Conservation (phyloP, 2,888 invertebrate genomes). For the Homarus gammarus region DNA sequence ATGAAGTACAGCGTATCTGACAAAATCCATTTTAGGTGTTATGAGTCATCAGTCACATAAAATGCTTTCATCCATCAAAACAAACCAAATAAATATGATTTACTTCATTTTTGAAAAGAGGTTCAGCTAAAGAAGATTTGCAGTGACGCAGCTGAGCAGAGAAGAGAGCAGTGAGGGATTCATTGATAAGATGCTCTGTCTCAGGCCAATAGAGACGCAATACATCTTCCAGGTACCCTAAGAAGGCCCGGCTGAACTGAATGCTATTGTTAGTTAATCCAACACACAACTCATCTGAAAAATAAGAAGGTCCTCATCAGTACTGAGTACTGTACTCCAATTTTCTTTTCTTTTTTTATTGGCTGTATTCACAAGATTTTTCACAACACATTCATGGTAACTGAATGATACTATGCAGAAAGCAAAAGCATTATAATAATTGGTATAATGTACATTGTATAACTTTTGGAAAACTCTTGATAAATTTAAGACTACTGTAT, state of each 20-base stretch:
- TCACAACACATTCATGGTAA: background rate
- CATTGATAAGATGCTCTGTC: conserved; percentile 86
- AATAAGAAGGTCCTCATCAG: conserved; percentile 66
- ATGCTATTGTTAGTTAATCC: conserved; percentile 89
- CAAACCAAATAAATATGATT: background rate
- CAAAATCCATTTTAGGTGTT: background rate
- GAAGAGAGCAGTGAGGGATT: conserved; percentile 87
- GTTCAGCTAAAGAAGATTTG: conserved; percentile 69
- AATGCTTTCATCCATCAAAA: too few species aligned
- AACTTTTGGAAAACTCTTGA: too few species aligned
- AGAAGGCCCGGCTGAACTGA: conserved; percentile 88
- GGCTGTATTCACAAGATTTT: background rate
- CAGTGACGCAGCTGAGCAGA: conserved; percentile 85
- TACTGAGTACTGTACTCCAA: background rate
- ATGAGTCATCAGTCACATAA: background rate
- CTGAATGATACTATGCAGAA: too few species aligned
- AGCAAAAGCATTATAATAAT: too few species aligned
- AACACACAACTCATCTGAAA: conserved; percentile 85
- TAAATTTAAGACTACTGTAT: too few species aligned
- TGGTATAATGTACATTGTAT: too few species aligned
- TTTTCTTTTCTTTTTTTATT: background rate
- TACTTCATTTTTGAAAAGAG: conserved; percentile 71
- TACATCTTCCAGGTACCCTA: conserved; percentile 88
- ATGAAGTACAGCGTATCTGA: too few species aligned
- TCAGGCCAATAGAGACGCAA: conserved; percentile 87